Evolutionary conservation across 2,797 vertebrate genomes (phyloP).

Genomic region (Onychomys leucogaster): DNA sequence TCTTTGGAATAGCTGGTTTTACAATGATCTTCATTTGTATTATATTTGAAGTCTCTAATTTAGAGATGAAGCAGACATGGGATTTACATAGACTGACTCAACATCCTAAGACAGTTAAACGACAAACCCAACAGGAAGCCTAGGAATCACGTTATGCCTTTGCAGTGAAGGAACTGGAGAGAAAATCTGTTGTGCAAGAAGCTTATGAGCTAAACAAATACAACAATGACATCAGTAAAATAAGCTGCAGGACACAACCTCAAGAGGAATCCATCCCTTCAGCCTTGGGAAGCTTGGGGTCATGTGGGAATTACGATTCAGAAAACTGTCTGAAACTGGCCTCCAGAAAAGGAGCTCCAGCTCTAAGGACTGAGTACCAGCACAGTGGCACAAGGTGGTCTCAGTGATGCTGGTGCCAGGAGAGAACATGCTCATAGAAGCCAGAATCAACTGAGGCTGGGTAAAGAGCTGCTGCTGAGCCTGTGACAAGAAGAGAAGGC

Average conservation of each 20-base stretch:
- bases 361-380: rapidly evolving
- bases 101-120: background rate
- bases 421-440: background rate
- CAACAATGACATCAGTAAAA: background rate
- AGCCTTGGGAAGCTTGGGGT: background rate
- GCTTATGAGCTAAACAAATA: background rate
- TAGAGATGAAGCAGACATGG: background rate
- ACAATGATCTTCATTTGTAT: background rate
- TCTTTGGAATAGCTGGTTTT: background rate
- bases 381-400: background rate
- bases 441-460: background rate
- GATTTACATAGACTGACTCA: background rate
- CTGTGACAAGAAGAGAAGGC: background rate
- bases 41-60: background rate
- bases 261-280: background rate
- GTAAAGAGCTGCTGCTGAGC: rapidly evolving
- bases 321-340: background rate
- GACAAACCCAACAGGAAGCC: background rate
- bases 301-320: background rate
- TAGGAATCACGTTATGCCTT: background rate
- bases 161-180: constrained; percentile 12
- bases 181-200: background rate
- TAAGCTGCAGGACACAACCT: background rate
- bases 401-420: background rate
- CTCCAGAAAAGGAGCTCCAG: background rate